phyloP scores from a whole-genome alignment of 2,113 vertebrate species.

The Acanthisitta chloris region DNA sequence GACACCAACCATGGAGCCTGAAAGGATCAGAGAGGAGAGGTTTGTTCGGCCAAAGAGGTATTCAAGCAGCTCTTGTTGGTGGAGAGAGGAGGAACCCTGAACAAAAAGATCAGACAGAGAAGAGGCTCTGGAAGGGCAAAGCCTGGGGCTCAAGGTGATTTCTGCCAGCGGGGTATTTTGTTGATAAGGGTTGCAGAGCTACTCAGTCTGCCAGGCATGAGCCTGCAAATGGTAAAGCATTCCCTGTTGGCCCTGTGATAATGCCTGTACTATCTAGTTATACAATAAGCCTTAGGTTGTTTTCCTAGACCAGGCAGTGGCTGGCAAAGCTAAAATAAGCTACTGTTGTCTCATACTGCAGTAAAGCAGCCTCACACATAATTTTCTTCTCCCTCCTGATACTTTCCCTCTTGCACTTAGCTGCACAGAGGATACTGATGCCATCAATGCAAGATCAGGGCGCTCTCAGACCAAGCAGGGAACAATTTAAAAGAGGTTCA shows the following conservation, averaged over 20 bases:
- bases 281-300: conserved; percentile 38
- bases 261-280: conserved; percentile 11
- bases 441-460: background rate
- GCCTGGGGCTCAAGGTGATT: background rate
- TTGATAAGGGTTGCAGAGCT: background rate
- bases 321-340: conserved; percentile 24
- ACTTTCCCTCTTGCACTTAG: background rate
- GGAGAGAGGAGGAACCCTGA: background rate
- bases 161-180: background rate
- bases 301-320: background rate
- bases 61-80: background rate
- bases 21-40: background rate
- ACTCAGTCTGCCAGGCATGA: background rate
- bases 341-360: background rate
- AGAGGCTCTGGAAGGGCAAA: background rate
- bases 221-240: background rate
- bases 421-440: background rate
- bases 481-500: conserved; percentile 33
- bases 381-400: background rate
- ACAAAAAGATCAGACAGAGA: background rate
- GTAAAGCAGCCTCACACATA: background rate
- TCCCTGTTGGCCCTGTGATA: background rate
- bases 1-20: background rate
- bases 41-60: background rate
- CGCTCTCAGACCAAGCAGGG: background rate